These are phyloP conservation scores for Apantesis nais DNA, from an alignment of 2,888 invertebrate genomes.

Conservation along the genomic window DNA sequence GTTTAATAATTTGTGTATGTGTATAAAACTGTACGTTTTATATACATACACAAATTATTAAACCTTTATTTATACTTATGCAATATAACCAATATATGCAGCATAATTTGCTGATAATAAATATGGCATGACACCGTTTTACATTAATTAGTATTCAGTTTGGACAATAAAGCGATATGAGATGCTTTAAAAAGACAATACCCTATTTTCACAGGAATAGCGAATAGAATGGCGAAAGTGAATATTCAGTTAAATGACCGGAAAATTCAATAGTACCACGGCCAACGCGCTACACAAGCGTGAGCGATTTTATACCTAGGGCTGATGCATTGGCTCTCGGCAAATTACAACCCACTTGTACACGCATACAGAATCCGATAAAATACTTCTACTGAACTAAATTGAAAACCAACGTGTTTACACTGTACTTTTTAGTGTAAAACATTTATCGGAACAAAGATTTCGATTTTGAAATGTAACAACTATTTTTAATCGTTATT, in stretches of 20 bases:
- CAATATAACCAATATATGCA: neutral
- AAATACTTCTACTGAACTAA: conserved; percentile 57
- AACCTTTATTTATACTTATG: neutral
- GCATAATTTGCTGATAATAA: neutral
- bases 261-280: conserved; percentile 65
- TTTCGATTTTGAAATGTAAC: conserved; percentile 54
- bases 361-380: conserved; percentile 48
- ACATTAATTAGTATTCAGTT: conserved; percentile 4
- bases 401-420: conserved; percentile 60
- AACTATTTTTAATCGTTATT: conserved; percentile 53
- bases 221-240: conserved; percentile 52
- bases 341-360: conserved; percentile 34
- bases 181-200: conserved; percentile 44
- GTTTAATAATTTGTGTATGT: neutral
- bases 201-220: conserved; percentile 56
- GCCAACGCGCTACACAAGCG: conserved; percentile 40
- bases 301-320: conserved; percentile 31
- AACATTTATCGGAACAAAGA: conserved; percentile 60
- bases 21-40: no score
- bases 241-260: conserved; percentile 63
- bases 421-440: conserved; percentile 52
- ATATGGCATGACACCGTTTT: neutral
- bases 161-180: conserved; percentile 23
- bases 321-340: conserved; percentile 18
- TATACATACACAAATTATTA: neutral